These are phyloP conservation scores for Nematopogon swammerdamellus DNA, from an alignment of 2,888 invertebrate species.

Conservation along the genomic window DNA sequence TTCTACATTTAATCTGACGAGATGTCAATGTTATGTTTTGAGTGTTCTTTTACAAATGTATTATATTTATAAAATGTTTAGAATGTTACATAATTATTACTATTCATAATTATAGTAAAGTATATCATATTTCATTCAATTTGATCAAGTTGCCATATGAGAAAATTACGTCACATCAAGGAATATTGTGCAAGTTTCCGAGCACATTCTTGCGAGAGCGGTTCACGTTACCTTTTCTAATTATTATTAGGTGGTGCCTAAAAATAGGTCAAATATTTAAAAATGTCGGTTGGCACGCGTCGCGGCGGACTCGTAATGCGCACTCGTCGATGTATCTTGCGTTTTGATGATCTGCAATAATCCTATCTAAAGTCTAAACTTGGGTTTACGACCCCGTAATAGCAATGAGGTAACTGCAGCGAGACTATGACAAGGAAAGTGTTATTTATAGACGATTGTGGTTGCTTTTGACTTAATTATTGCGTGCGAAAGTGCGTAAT, in stretches of 20 bases:
- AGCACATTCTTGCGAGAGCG: constrained; percentile 18
- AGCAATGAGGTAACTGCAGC: too few relatives aligned
- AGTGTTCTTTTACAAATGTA: too few relatives aligned
- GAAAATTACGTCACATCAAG: too few relatives aligned
- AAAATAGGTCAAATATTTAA: constrained; percentile 53
- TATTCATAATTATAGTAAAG: too few relatives aligned
- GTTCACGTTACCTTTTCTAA: constrained; percentile 52
- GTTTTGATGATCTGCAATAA: background rate
- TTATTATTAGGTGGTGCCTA: constrained; percentile 50
- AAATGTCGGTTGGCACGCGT: constrained; percentile 41
- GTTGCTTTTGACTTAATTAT: background rate
- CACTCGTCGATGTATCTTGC: constrained; percentile 19
- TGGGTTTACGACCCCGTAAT: background rate
- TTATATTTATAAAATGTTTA: too few relatives aligned
- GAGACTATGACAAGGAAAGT: too few relatives aligned
- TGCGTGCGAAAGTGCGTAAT: background rate
- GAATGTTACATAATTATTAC: too few relatives aligned
- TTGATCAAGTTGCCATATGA: too few relatives aligned
- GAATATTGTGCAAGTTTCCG: background rate
- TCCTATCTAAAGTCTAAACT: background rate
- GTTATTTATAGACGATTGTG: too few relatives aligned
- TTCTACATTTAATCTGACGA: too few relatives aligned
- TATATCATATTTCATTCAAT: too few relatives aligned
- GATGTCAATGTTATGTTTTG: too few relatives aligned
- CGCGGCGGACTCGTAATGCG: constrained; percentile 33